These are phyloP conservation scores for Drepanosiphum platanoidis DNA, from an alignment of 2,888 invertebrate genomes.

Conservation along the genomic window DNA sequence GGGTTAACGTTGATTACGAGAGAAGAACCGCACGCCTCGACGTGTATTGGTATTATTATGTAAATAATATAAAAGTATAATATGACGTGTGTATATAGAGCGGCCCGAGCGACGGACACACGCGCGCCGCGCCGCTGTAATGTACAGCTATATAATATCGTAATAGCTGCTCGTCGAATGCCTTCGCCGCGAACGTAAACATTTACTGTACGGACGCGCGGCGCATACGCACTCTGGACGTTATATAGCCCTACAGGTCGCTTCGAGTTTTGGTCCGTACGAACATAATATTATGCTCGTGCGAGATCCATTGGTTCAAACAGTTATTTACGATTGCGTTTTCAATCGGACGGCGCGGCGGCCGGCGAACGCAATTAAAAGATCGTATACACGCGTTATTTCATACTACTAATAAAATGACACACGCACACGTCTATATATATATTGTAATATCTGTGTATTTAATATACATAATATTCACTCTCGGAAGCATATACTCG, in stretches of 20 bases:
- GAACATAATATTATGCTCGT: not conserved
- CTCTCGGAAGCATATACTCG: no score
- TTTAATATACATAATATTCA: not conserved
- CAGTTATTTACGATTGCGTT: slow-evolving; percentile 32
- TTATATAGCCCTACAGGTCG: not conserved
- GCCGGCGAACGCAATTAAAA: slow-evolving; percentile 8
- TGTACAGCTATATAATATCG: not conserved
- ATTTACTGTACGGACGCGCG: not conserved
- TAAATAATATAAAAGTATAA: not conserved
- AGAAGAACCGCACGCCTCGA: not conserved
- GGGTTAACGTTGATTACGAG: not conserved
- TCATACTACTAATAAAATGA: slow-evolving; percentile 19
- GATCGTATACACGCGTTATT: not conserved
- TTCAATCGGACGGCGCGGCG: slow-evolving; percentile 1
- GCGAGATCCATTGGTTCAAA: slow-evolving; percentile 16
- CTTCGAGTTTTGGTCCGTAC: not conserved
- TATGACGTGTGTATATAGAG: no score
- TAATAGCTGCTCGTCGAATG: slow-evolving; percentile 8
- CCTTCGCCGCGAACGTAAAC: slow-evolving; percentile 23
- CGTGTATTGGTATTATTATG: no score
- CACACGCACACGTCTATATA: not conserved
- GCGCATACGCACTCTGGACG: not conserved
- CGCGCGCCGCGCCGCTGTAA: not conserved
- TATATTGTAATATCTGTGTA: not conserved
- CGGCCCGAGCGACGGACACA: not conserved